Conservation (phyloP, 2,113 vertebrate species). For the Cavia porcellus region DNA sequence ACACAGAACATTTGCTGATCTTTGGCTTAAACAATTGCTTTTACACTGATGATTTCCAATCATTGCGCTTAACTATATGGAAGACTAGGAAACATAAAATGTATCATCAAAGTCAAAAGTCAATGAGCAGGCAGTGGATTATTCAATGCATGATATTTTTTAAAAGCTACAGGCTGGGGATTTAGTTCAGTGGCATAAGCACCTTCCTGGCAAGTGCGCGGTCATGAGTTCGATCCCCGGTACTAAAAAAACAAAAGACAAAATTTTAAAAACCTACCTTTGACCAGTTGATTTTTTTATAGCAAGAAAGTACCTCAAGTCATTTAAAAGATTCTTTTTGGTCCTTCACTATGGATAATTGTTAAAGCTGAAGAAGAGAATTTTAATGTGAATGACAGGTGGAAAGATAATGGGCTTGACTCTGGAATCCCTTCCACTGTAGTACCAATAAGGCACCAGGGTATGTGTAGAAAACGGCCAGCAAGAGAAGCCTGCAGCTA, state of each 20-base stretch:
- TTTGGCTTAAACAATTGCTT: constrained; percentile 4
- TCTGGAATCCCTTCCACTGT: background rate
- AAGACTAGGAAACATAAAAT: background rate
- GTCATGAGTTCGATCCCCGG: too few relatives aligned
- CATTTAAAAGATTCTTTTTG: constrained; percentile 1
- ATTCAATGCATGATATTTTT: background rate
- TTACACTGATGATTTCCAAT: background rate
- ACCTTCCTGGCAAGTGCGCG: too few relatives aligned
- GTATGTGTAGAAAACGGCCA: background rate
- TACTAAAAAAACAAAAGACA: too few relatives aligned
- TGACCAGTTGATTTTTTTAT: background rate
- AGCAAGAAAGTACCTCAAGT: background rate
- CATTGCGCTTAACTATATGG: background rate
- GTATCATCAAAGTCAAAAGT: background rate
- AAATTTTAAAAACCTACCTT: background rate
- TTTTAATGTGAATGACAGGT: constrained; percentile 21
- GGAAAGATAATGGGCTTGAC: background rate
- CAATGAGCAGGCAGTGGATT: background rate
- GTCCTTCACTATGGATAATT: background rate
- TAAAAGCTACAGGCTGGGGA: background rate
- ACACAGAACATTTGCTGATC: background rate
- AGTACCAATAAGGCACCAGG: background rate
- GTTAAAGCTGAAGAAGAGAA: background rate
- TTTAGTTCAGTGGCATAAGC: too few relatives aligned
- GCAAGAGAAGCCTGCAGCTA: background rate